Conservation (phyloP, 2,113 vertebrate genomes). For the Poeciliopsis prolifica region DNA sequence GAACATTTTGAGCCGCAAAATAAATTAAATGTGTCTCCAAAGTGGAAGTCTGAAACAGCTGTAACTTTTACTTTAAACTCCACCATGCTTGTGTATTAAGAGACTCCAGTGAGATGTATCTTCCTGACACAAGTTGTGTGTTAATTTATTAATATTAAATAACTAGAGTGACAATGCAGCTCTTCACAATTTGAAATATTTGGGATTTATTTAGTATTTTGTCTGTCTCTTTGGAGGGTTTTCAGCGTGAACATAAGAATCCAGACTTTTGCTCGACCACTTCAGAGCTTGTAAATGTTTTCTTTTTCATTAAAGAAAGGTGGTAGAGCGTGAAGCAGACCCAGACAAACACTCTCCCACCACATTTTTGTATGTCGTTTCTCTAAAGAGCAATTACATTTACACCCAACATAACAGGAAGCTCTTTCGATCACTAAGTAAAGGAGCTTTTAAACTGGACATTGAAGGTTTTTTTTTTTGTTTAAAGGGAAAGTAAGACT, state of each 20-base stretch:
- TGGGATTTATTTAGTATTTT: neutral
- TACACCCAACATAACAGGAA: no score
- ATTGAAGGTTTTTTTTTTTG: no score
- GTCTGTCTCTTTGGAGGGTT: neutral
- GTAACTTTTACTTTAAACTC: conserved; percentile 39
- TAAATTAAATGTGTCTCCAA: neutral
- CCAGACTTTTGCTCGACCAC: neutral
- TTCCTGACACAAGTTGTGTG: neutral
- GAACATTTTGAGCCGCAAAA: conserved; percentile 14
- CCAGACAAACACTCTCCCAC: no score
- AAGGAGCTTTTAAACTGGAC: no score
- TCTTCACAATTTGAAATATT: neutral
- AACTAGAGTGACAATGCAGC: neutral
- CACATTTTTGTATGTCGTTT: no score
- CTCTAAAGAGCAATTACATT: no score
- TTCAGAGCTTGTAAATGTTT: neutral
- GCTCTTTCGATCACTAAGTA: no score
- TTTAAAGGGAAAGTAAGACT: no score
- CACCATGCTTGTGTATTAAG: conserved; percentile 50
- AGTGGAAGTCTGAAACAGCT: conserved; percentile 24
- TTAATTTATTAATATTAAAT: neutral
- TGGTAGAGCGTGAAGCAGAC: no score
- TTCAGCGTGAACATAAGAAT: neutral
- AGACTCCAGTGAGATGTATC: conserved; percentile 70
- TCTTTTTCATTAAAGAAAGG: no score